Conservation (phyloP, 2,113 vertebrate species). For the Diphyllodes magnificus region DNA sequence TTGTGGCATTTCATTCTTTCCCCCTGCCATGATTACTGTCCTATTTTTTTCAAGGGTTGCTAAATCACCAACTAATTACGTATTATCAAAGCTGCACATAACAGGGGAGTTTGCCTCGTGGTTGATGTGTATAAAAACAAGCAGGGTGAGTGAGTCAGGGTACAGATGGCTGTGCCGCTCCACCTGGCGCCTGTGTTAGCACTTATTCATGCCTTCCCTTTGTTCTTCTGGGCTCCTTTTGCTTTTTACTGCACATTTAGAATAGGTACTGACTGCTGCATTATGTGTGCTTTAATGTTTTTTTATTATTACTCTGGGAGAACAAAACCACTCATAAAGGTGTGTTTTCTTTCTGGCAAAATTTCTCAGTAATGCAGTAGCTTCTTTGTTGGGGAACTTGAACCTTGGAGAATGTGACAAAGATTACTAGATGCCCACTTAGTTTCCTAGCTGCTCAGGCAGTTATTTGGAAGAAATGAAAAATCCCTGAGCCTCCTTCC, state of each 20-base stretch:
- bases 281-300: conserved; percentile 19
- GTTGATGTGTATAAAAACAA: conserved; percentile 46
- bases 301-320: background rate
- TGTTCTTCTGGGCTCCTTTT: conserved; percentile 15
- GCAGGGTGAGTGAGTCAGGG: background rate
- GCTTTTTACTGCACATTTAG: conserved; percentile 15
- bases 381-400: background rate
- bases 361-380: background rate
- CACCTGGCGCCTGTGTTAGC: conserved; percentile 14
- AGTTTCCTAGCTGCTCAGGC: background rate
- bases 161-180: background rate
- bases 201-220: background rate
- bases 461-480: conserved; percentile 13
- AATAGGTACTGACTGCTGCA: conserved; percentile 6
- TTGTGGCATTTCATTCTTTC: conserved; percentile 10
- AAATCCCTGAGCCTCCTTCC: background rate
- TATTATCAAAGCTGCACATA: conserved; percentile 40
- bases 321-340: background rate
- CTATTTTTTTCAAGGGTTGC: background rate
- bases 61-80: conserved; percentile 66
- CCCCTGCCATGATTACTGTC: conserved; percentile 36
- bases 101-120: background rate
- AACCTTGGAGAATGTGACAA: background rate
- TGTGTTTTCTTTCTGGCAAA: background rate
- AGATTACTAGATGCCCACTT: background rate